Evolutionary conservation across 2,888 invertebrate genomes (phyloP).

Genomic region (Drosophila affinis): DNA sequence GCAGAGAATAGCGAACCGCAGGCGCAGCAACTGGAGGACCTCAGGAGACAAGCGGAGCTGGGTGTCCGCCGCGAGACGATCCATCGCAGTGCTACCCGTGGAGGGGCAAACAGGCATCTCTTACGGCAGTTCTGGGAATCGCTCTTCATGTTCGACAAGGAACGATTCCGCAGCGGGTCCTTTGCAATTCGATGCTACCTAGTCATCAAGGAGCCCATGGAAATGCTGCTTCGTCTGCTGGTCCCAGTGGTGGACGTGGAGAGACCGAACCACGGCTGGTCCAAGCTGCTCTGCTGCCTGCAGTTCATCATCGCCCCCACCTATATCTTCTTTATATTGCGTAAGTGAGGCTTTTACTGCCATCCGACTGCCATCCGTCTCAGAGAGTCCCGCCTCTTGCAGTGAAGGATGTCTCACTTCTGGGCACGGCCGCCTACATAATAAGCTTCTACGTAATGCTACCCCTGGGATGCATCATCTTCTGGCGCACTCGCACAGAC

Average conservation of each 20-base stretch:
- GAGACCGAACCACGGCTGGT: conserved; percentile 61
- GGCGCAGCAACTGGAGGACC: not conserved
- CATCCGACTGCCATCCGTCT: not conserved
- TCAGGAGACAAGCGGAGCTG: not conserved
- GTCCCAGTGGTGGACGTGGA: conserved; percentile 64
- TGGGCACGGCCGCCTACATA: not conserved
- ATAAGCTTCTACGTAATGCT: not conserved
- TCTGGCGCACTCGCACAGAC: conserved; percentile 39
- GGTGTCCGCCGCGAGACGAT: not conserved
- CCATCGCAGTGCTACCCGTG: not conserved
- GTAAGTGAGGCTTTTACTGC: not conserved
- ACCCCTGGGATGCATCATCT: conserved; percentile 2
- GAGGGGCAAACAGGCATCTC: conserved; percentile 20
- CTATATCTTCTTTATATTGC: conserved; percentile 18
- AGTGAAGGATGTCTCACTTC: not conserved
- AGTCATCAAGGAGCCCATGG: conserved; percentile 84
- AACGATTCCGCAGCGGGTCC: conserved; percentile 16
- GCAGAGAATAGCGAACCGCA: not conserved
- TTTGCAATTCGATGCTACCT: conserved; percentile 3
- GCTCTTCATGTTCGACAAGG: conserved; percentile 42
- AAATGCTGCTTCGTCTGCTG: conserved; percentile 85
- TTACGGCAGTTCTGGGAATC: conserved; percentile 48
- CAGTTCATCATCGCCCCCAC: conserved; percentile 51
- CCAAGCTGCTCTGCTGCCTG: conserved; percentile 62
- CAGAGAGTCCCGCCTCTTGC: not conserved